phyloP scores from a whole-genome alignment of 1,140 invertebrate genomes.

The Tigriopus japonicus region DNA sequence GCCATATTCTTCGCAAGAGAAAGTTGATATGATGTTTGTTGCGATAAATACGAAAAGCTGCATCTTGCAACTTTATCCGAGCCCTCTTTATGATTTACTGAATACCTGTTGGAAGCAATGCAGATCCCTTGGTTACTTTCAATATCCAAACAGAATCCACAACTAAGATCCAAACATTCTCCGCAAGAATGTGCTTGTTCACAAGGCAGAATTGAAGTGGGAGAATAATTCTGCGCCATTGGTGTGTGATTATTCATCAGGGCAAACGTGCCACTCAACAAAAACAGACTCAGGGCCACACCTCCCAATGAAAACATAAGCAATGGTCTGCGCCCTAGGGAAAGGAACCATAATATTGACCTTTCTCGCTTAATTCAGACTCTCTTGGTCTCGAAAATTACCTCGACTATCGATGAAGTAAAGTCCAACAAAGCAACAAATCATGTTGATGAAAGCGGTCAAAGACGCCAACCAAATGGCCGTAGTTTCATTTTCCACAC shows the following conservation, averaged over 20 bases:
- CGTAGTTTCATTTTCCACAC: conserved; percentile 25
- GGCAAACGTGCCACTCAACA: conserved; percentile 32
- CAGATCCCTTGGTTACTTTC: too few relatives aligned
- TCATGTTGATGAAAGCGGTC: conserved; percentile 31
- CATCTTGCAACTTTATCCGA: too few relatives aligned
- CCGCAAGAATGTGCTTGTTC: too few relatives aligned
- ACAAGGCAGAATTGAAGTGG: too few relatives aligned
- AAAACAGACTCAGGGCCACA: conserved; percentile 28
- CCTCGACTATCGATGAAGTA: too few relatives aligned
- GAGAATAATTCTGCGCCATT: conserved; percentile 23
- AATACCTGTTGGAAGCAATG: neutral
- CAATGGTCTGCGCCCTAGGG: conserved; percentile 34
- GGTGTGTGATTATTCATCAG: conserved; percentile 24
- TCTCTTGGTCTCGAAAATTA: too few relatives aligned
- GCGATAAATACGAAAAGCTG: too few relatives aligned
- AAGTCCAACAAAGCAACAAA: too few relatives aligned
- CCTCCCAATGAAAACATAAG: conserved; percentile 32
- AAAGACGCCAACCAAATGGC: conserved; percentile 42
- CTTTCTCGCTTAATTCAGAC: conserved; percentile 33
- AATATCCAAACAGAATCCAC: too few relatives aligned
- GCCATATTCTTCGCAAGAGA: too few relatives aligned
- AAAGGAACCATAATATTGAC: conserved; percentile 38
- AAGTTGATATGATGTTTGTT: too few relatives aligned
- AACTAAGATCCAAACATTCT: too few relatives aligned
- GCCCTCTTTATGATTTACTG: neutral